These are phyloP conservation scores for Stegodyphus dumicola DNA, from an alignment of 1,140 invertebrate genomes.

Conservation along the genomic window DNA sequence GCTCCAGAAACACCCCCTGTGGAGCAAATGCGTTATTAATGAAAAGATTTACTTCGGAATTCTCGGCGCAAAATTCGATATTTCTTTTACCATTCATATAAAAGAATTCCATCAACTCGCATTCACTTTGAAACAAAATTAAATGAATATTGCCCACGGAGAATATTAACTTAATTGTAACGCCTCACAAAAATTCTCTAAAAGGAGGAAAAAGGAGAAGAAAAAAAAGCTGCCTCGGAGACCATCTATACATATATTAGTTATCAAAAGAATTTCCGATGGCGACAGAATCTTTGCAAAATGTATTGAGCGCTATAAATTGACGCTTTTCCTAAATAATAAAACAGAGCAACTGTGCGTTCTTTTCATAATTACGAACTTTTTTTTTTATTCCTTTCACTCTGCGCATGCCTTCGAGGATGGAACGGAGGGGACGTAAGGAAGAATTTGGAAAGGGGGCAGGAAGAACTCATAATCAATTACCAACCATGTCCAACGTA, in stretches of 20 bases:
- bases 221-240: too few species aligned
- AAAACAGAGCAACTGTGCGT: background rate
- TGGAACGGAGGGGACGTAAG: background rate
- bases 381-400: background rate
- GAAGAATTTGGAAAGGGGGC: conserved; percentile 23
- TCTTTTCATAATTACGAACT: background rate
- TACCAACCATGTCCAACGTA: conserved; percentile 27
- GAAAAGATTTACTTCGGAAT: too few species aligned
- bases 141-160: too few species aligned
- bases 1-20: too few species aligned
- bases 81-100: too few species aligned
- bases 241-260: background rate
- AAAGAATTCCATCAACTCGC: too few species aligned
- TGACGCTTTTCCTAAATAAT: background rate
- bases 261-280: conserved; percentile 27
- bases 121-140: too few species aligned
- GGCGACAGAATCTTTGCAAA: conserved; percentile 1
- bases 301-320: background rate
- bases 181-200: too few species aligned
- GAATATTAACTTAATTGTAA: too few species aligned
- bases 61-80: too few species aligned
- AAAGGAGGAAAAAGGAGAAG: too few species aligned
- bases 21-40: too few species aligned
- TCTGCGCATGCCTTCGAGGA: background rate
- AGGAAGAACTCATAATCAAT: conserved; percentile 18